Evolutionary conservation across 1,140 invertebrate species (phyloP).

Genomic region (Leptinotarsa undecemlineata): DNA sequence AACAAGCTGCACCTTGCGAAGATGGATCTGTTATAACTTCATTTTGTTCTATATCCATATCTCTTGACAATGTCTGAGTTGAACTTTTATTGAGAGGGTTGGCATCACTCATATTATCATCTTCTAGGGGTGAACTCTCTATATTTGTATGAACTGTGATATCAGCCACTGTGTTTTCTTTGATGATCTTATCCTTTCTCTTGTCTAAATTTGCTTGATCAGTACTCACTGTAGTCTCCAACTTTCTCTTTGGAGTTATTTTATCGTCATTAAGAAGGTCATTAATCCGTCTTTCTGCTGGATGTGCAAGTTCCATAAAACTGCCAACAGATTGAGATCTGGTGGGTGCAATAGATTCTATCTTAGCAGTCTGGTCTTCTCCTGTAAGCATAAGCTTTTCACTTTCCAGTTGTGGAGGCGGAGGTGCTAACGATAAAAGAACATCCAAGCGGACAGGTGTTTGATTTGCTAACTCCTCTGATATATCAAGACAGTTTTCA

Average conservation of each 20-base stretch:
- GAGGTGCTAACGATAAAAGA: slow-evolving; percentile 80
- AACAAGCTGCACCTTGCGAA: slow-evolving; percentile 51
- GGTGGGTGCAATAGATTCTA: slow-evolving; percentile 57
- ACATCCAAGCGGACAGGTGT: slow-evolving; percentile 88
- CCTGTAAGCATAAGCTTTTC: slow-evolving; percentile 70
- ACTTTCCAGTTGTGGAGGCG: slow-evolving; percentile 61
- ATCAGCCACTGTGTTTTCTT: slow-evolving; percentile 53
- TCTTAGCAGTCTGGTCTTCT: slow-evolving; percentile 49
- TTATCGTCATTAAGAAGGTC: slow-evolving; percentile 67
- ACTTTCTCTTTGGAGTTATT: slow-evolving; percentile 65
- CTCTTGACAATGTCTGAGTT: slow-evolving; percentile 52
- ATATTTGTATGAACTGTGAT: slow-evolving; percentile 47
- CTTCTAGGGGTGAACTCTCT: slow-evolving; percentile 40
- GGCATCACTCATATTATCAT: slow-evolving; percentile 43
- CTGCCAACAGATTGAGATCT: slow-evolving; percentile 71
- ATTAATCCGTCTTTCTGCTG: slow-evolving; percentile 64
- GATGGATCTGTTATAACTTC: slow-evolving; percentile 41
- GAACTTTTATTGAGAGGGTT: slow-evolving; percentile 46
- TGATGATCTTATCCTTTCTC: slow-evolving; percentile 62
- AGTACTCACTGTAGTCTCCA: slow-evolving; percentile 71
- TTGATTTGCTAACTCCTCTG: slow-evolving; percentile 85
- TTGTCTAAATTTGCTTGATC: slow-evolving; percentile 59
- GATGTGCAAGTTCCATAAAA: slow-evolving; percentile 63
- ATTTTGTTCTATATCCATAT: slow-evolving; percentile 46
- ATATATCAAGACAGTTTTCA: slow-evolving; percentile 80